Base-by-base conservation (phyloP, 2,113 vertebrate species). In the Phyllostomus discolor region DNA sequence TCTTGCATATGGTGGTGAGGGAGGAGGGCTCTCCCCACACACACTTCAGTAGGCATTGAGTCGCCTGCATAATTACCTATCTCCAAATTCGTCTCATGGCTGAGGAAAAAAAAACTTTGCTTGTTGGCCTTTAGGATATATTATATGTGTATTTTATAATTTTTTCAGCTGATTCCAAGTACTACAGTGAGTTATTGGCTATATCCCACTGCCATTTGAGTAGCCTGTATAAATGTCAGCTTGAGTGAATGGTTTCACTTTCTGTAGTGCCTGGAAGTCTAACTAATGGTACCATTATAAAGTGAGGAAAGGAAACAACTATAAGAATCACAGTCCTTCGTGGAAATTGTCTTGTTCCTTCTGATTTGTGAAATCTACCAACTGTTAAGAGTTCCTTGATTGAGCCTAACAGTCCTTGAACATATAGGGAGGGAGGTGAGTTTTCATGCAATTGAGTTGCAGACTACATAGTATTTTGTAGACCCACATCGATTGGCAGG, bases 291-390 rank as follows among this genome's bases (percentile, higher is more conserved):
- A 73, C 92, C 73, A 93, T 96, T 97, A 90, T 84, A 91, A 91
- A 96, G 94, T 20, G 19, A 95, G 91, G 82, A 80, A 86, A 84
- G 82, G 89, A 97, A 97, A 97, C 88, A 96, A 73, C 94, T 83
- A 11, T 59, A 84, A 91, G 97, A 76, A 89, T 94, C 91, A 95
- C 78, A 95, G 94, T 70, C 69, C 82, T 95, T 97, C 17, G 9
- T 94, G 69, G 95, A 96, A 97, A 97, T 95, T 92, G 96, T 96
- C 95, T 96, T 97, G 93, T 97, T 96, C 86, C 95, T 95, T 94
- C 94, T 97, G 97, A 98, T 97, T 95, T 96, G 95, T 96, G 95
- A 95, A 96, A 91, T 91, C 94, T 92, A 82, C 83, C 96, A 96
- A 94, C 76, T 94, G 88, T 75, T 97, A 88, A 95, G 95, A 78